Evolutionary conservation across 2,888 invertebrate species (phyloP).

Genomic region (Morpho achilles): DNA sequence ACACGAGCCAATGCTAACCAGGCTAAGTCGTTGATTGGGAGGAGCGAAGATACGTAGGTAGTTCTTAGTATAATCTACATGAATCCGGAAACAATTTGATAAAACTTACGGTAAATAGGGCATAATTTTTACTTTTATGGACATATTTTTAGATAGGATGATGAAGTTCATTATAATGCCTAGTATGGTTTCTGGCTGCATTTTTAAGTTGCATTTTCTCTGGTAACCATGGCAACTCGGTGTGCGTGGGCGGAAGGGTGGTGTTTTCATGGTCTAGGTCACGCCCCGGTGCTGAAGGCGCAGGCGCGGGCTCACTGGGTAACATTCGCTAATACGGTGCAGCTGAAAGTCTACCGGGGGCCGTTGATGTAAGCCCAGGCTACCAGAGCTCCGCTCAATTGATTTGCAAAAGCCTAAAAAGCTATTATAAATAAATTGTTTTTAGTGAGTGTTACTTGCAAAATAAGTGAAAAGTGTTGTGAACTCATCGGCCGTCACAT

Average conservation of each 20-base stretch:
- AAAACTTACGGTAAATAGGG: no score
- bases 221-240: conserved; percentile 58
- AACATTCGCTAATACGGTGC: conserved; percentile 27
- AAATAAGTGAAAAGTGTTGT: conserved; percentile 14
- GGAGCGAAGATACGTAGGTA: conserved; percentile 54
- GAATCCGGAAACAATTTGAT: no score
- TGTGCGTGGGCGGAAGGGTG: conserved; percentile 68
- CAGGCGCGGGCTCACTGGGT: conserved; percentile 60
- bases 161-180: not conserved
- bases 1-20: conserved; percentile 54
- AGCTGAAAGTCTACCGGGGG: conserved; percentile 49
- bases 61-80: conserved; percentile 24
- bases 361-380: conserved; percentile 42
- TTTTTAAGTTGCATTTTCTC: conserved; percentile 39
- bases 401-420: conserved; percentile 13
- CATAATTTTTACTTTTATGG: no score
- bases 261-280: conserved; percentile 78
- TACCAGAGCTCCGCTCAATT: conserved; percentile 15
- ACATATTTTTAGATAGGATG: no score
- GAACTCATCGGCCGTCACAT: not conserved
- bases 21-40: conserved; percentile 50
- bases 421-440: conserved; percentile 7
- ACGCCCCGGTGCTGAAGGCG: conserved; percentile 64
- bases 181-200: conserved; percentile 11
- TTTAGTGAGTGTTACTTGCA: conserved; percentile 15